These are phyloP conservation scores for Agapetus fuscipes DNA, from an alignment of 2,888 invertebrate species.

Conservation along the genomic window DNA sequence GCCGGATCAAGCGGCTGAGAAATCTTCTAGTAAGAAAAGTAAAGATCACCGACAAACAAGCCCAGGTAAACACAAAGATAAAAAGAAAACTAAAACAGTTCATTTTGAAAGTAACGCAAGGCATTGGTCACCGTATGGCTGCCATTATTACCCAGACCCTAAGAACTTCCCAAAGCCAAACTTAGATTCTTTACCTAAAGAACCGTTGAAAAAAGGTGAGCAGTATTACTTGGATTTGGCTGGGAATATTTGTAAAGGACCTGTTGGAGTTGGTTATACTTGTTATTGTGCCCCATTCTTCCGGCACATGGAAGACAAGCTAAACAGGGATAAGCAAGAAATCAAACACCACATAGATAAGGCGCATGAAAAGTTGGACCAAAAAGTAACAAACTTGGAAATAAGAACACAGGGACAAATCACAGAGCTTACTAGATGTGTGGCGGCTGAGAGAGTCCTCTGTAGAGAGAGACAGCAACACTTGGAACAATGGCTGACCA, in stretches of 20 bases:
- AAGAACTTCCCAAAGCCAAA: conserved; percentile 78
- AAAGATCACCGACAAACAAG: conserved; percentile 26
- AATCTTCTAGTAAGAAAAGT: conserved; percentile 30
- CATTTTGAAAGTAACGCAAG: conserved; percentile 43
- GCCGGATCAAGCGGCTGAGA: conserved; percentile 32
- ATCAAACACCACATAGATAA: conserved; percentile 67
- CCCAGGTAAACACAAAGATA: conserved; percentile 36
- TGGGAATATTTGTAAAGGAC: conserved; percentile 91
- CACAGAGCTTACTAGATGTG: conserved; percentile 56
- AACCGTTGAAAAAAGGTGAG: conserved; percentile 78
- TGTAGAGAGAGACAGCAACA: conserved; percentile 56
- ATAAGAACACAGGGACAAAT: conserved; percentile 63
- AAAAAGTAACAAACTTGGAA: conserved; percentile 72
- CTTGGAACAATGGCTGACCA: conserved; percentile 59
- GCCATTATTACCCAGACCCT: conserved; percentile 82
- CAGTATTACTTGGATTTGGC: conserved; percentile 92
- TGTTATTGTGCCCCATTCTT: conserved; percentile 91
- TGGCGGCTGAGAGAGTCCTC: conserved; percentile 52
- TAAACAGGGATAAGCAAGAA: conserved; percentile 73
- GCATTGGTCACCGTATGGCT: conserved; percentile 84
- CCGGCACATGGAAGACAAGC: conserved; percentile 73
- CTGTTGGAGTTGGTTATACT: conserved; percentile 86
- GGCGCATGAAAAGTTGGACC: conserved; percentile 69
- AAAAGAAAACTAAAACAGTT: conserved; percentile 44
- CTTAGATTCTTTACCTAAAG: conserved; percentile 74